A percentile compares a stretch with the other conserved stretches of the same genome.
These are phyloP conservation scores for Torymus texanus DNA, from an alignment of 2,888 invertebrate genomes.

Conservation along the genomic window DNA sequence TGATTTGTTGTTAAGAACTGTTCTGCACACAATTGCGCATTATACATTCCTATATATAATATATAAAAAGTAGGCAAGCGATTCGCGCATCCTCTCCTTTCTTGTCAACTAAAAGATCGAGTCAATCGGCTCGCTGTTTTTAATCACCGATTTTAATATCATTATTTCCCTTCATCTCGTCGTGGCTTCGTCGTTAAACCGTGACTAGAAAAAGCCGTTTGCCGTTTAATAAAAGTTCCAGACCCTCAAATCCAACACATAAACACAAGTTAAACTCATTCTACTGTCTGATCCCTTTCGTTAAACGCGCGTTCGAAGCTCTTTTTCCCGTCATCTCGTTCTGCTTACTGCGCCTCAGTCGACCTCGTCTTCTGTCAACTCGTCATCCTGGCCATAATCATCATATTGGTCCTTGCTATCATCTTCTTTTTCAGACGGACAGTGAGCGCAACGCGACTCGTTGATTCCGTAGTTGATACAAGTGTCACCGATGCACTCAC, in stretches of 20 bases:
- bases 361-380: constrained; percentile 74
- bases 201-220: constrained; percentile 51
- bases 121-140: no score
- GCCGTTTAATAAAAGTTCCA: constrained; percentile 9
- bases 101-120: no score
- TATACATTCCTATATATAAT: background rate
- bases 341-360: constrained; percentile 57
- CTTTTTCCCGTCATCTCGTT: background rate
- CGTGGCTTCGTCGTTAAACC: constrained; percentile 18
- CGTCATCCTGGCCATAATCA: constrained; percentile 78
- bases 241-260: background rate
- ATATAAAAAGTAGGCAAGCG: no score
- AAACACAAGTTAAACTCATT: no score
- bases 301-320: constrained; percentile 9
- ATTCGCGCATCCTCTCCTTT: no score
- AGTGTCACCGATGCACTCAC: constrained; percentile 92
- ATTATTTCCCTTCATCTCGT: background rate
- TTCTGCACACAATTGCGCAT: background rate
- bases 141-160: no score
- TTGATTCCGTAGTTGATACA: constrained; percentile 94
- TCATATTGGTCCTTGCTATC: constrained; percentile 74
- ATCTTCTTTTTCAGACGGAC: constrained; percentile 67
- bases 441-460: constrained; percentile 82
- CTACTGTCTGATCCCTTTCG: background rate
- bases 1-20: no score